phyloP scores from a whole-genome alignment of 2,797 vertebrate species.

The Malurus leucopterus region DNA sequence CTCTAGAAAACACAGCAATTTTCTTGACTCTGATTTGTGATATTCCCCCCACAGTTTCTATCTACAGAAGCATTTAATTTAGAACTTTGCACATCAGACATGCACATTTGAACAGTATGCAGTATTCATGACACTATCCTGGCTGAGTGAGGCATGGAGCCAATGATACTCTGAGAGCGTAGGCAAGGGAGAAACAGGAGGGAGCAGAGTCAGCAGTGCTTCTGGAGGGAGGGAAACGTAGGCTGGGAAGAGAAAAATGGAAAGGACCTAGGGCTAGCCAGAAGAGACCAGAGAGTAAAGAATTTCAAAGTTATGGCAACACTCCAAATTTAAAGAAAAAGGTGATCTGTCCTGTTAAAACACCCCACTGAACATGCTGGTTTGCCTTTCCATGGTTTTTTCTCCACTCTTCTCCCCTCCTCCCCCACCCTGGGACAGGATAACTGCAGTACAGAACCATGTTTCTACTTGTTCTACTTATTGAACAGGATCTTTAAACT shows the following conservation, averaged over 20 bases:
- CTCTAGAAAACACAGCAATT: conserved; percentile 24
- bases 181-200: conserved; percentile 24
- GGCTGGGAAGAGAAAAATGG: neutral
- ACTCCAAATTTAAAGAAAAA: neutral
- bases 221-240: neutral
- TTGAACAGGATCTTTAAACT: conserved; percentile 28
- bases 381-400: neutral
- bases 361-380: neutral
- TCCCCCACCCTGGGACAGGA: neutral
- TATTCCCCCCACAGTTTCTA: conserved; percentile 12
- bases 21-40: conserved; percentile 15
- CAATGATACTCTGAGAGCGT: neutral
- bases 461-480: conserved; percentile 33
- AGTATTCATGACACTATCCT: conserved; percentile 20
- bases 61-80: conserved; percentile 22
- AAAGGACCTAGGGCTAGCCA: neutral
- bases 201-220: conserved; percentile 22
- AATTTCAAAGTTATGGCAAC: neutral
- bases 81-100: conserved; percentile 25
- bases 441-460: neutral
- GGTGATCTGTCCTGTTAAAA: neutral
- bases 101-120: conserved; percentile 27
- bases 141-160: conserved; percentile 11
- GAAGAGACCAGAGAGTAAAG: neutral
- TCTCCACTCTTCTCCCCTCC: neutral